These are phyloP conservation scores for Danio kyathit DNA, from an alignment of 2,797 vertebrate genomes.

Conservation along the genomic window DNA sequence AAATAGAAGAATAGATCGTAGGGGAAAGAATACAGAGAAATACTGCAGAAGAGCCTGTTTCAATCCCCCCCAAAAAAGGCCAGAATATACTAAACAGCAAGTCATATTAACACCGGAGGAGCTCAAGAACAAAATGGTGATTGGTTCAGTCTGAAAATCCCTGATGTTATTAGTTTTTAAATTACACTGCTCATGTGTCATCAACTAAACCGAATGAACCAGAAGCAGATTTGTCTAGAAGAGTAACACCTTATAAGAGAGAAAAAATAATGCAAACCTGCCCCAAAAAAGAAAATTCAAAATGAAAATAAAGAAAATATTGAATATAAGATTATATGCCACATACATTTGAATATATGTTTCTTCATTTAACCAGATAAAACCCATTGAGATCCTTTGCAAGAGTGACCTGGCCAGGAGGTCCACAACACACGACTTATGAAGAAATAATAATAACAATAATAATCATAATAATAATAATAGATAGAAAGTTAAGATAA, in stretches of 20 bases:
- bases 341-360: no score
- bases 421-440: no score
- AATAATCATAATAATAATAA: no score
- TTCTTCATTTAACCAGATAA: no score
- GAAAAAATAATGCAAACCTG: background rate
- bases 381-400: no score
- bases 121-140: background rate
- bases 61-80: background rate
- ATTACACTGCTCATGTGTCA: background rate
- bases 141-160: background rate
- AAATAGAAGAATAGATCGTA: conserved; percentile 62
- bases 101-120: background rate
- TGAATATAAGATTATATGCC: no score
- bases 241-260: background rate
- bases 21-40: conserved; percentile 4
- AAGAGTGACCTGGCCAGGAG: no score
- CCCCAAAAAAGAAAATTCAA: background rate
- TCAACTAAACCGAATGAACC: conserved; percentile 7
- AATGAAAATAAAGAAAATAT: no score
- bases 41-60: background rate
- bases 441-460: no score
- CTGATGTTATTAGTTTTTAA: background rate
- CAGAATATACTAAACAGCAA: background rate
- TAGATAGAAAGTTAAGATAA: no score
- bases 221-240: background rate